Conservation (phyloP, 1,140 invertebrate species). For the Oscheius sp. region DNA sequence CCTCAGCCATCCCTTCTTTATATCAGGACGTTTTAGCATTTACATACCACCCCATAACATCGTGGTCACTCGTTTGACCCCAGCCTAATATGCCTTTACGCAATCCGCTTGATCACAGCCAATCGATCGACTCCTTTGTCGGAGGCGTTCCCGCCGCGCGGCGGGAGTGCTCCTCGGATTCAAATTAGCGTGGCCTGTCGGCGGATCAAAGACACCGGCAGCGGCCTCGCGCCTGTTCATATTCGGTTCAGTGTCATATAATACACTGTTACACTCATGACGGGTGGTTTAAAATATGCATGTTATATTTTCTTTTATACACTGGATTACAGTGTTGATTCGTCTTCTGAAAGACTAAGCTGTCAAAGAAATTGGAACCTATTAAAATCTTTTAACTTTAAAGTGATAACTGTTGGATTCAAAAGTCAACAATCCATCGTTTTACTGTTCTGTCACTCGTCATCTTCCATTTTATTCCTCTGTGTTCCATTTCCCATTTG, state of each 20-base stretch:
- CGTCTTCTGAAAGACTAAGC: neutral
- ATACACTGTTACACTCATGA: too few relatives aligned
- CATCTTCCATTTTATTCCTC: neutral
- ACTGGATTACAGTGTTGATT: neutral
- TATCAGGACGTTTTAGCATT: too few relatives aligned
- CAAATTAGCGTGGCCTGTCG: constrained; percentile 7
- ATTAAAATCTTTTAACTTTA: too few relatives aligned
- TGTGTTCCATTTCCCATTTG: neutral
- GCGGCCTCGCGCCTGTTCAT: neutral
- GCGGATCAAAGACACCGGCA: neutral
- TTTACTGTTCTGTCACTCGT: neutral
- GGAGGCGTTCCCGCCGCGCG: neutral
- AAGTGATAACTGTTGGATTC: too few relatives aligned
- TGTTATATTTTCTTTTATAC: neutral
- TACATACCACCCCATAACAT: neutral
- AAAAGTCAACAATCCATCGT: neutral
- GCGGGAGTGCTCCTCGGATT: neutral
- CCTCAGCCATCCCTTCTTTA: neutral
- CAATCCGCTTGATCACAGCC: neutral
- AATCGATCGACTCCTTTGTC: too few relatives aligned
- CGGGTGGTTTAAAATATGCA: neutral
- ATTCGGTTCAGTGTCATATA: too few relatives aligned
- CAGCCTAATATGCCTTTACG: neutral
- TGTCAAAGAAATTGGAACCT: neutral
- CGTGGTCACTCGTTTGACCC: neutral